Conservation (phyloP, 1,140 invertebrate species). For the Epicauta chinensis region DNA sequence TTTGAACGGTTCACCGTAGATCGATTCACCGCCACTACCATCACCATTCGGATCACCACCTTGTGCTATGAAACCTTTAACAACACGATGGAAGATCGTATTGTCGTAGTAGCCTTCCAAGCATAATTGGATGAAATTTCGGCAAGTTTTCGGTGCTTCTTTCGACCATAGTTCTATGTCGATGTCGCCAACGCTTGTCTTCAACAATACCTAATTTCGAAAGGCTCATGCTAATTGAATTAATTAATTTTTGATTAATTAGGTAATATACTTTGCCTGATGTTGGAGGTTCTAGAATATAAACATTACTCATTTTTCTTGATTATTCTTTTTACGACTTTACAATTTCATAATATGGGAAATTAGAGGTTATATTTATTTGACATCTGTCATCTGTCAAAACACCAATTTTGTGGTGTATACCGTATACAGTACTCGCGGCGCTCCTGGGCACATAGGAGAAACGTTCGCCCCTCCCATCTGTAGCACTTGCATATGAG, state of each 20-base stretch:
- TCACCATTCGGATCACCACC: conserved; percentile 96
- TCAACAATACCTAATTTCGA: conserved; percentile 70
- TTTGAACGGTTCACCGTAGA: conserved; percentile 91
- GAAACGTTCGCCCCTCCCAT: too few relatives aligned
- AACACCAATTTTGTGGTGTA: conserved; percentile 1
- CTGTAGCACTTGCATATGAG: too few relatives aligned
- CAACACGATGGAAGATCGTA: conserved; percentile 86
- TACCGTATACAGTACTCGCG: too few relatives aligned
- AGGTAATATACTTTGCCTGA: conserved; percentile 77
- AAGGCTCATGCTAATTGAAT: conserved; percentile 15
- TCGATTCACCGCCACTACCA: conserved; percentile 89
- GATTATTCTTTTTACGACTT: too few relatives aligned
- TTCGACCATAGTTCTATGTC: conserved; percentile 98
- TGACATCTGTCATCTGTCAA: too few relatives aligned
- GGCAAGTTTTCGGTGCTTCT: conserved; percentile 90
- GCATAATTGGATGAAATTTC: conserved; percentile 96
- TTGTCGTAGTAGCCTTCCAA: conserved; percentile 95
- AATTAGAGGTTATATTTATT: too few relatives aligned
- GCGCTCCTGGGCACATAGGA: too few relatives aligned
- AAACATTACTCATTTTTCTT: conserved; percentile 82
- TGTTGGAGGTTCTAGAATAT: conserved; percentile 94
- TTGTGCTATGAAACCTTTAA: conserved; percentile 90
- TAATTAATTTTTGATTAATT: conserved; percentile 16
- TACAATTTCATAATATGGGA: too few relatives aligned
- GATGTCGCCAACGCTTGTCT: conserved; percentile 92